These are phyloP conservation scores for Rhabdophis nuchalis DNA, from an alignment of 2,797 vertebrate genomes.

Conservation along the genomic window DNA sequence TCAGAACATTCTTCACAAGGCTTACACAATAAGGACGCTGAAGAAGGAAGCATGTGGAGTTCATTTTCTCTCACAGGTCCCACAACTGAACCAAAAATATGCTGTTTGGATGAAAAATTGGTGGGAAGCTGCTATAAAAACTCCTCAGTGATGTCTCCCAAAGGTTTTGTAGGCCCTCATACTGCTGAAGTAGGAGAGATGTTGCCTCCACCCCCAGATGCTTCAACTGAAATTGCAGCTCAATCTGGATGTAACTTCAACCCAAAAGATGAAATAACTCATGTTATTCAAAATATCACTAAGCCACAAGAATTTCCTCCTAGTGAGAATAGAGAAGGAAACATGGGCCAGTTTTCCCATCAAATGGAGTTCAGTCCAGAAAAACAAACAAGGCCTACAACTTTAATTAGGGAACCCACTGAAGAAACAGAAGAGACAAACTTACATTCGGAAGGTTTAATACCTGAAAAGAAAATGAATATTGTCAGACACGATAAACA, in stretches of 20 bases:
- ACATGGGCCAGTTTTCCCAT: constrained; percentile 34
- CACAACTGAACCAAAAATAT: constrained; percentile 49
- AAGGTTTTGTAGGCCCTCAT: not conserved
- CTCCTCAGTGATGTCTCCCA: constrained; percentile 25
- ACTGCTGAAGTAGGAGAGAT: not conserved
- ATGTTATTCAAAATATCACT: constrained; percentile 32
- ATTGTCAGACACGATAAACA: constrained; percentile 47
- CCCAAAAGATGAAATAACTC: constrained; percentile 32
- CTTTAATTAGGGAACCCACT: constrained; percentile 58
- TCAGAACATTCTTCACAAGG: constrained; percentile 33
- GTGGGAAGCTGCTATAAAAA: constrained; percentile 30
- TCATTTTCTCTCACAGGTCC: constrained; percentile 25
- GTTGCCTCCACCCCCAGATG: constrained; percentile 7
- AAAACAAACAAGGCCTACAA: constrained; percentile 46
- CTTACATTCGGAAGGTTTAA: constrained; percentile 56
- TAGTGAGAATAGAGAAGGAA: constrained; percentile 40
- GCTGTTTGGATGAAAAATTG: constrained; percentile 42
- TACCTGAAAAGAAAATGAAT: constrained; percentile 39
- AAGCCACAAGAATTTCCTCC: constrained; percentile 41
- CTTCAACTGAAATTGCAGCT: constrained; percentile 28
- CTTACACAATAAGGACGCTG: constrained; percentile 16
- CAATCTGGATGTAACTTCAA: constrained; percentile 46
- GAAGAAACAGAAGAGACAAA: constrained; percentile 57
- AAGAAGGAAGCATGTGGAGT: constrained; percentile 33
- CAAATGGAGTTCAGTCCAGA: constrained; percentile 44